Base-by-base conservation (phyloP, 2,888 invertebrate species). In the Kryphioiulus occultus region DNA sequence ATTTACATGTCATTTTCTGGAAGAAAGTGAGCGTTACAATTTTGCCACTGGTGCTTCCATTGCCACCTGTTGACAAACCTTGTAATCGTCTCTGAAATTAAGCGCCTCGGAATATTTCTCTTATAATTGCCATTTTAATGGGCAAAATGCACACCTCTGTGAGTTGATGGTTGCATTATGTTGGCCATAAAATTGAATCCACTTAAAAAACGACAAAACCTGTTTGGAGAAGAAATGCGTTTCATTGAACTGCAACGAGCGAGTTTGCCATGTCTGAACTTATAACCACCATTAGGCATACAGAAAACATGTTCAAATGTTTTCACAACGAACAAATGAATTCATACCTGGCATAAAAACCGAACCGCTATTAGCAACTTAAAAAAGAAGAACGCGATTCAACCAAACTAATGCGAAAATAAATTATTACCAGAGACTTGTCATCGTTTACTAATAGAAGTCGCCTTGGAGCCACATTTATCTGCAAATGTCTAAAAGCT, bases 401-500 rank as follows among this genome's bases (percentile, higher is more conserved):
- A n/a, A n/a, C 59, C 59, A 10, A 59, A 59, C n/a, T 19, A 9
- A 59, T 19, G 59, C 0, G 59, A 47, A 47, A 47, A 47, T 47
- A 15, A 47, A 47, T 47, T 47, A 47, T 47, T 47, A 47, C 15
- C 12, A 47, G 47, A 47, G 47, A 47, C 47, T 17, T 15, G 47
- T 47, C 47, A 47, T 47, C 47, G n/a, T n/a, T 59, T 59, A 19
- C 5, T n/a, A n/a, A 59, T 59, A 59, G 5, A n/a, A 19, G 59
- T 59, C 59, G n/a, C 59, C n/a, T 59, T n/a, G 59, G 59, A 59
- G 59, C 59, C 59, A 19, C 59, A 59, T 59, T 59, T 59, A 59
- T 59, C 59, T 59, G 19, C n/a, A 59, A n/a, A 59, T 59, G 59
- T 59, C 59, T 59, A n/a, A 59, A 59, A 59, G 59, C 19, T 59